phyloP scores from a whole-genome alignment of 2,797 vertebrate genomes.

The Odontamblyopus lacepedii region DNA sequence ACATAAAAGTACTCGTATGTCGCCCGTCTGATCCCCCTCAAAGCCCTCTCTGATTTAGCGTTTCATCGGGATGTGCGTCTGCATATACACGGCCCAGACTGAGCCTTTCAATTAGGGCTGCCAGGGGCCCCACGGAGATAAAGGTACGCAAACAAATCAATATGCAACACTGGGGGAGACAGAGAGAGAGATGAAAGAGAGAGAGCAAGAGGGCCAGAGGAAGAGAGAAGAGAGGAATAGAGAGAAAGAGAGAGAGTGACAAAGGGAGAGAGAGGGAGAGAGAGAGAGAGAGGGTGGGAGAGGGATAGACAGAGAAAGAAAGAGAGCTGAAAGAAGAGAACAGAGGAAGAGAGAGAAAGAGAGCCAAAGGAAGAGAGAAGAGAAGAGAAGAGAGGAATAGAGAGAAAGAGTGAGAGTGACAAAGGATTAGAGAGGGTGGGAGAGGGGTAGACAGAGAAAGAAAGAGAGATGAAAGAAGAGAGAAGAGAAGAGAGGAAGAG shows the following conservation, averaged over 20 bases:
- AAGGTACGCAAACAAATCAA: slow-evolving; percentile 61
- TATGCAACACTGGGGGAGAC: slow-evolving; percentile 32
- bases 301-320: no score
- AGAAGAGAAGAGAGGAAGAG: neutral
- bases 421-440: no score
- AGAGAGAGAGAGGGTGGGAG: no score
- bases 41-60: slow-evolving; percentile 25
- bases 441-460: no score
- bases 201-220: neutral
- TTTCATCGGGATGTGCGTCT: slow-evolving; percentile 55
- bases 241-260: no score
- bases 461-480: neutral
- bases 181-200: neutral
- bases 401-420: no score
- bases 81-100: slow-evolving; percentile 42
- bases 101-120: slow-evolving; percentile 62
- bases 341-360: no score
- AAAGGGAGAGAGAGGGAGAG: no score
- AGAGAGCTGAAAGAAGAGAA: no score
- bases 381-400: no score
- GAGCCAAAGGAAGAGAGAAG: no score
- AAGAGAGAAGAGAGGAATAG: no score
- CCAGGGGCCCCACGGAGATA: slow-evolving; percentile 49
- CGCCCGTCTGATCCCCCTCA: neutral
- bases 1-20: slow-evolving; percentile 51